phyloP scores from a whole-genome alignment of 2,113 vertebrate species.

The Eira barbara region DNA sequence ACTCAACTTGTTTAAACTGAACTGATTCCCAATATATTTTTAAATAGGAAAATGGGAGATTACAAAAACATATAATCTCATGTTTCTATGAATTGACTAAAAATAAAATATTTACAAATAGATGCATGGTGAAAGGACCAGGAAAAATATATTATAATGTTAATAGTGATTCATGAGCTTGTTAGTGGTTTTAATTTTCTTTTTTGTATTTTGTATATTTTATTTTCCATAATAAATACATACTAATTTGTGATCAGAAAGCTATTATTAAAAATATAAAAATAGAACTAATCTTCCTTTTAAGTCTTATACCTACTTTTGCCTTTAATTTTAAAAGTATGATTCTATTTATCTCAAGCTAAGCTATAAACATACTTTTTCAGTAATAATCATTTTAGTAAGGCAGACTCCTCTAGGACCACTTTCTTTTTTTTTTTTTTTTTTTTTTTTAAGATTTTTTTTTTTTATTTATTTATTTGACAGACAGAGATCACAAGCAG shows the following conservation, averaged over 20 bases:
- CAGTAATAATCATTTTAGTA: neutral
- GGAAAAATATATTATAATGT: conserved; percentile 26
- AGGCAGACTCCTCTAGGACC: neutral
- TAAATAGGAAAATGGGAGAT: neutral
- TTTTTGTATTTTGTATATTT: neutral
- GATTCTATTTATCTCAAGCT: neutral
- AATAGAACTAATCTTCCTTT: neutral
- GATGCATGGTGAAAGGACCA: neutral
- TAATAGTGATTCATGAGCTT: neutral
- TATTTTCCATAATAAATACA: neutral
- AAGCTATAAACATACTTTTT: neutral
- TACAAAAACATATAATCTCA: neutral
- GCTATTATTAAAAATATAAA: conserved; percentile 1
- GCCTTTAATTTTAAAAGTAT: conserved; percentile 25
- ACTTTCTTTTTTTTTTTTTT: no score
- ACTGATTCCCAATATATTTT: neutral
- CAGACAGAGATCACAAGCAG: no score
- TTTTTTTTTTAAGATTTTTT: no score
- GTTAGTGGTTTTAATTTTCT: neutral
- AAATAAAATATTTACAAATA: conserved; percentile 38
- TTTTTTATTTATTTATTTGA: no score
- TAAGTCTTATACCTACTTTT: neutral
- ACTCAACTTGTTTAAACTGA: conserved; percentile 15
- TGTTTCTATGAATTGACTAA: neutral
- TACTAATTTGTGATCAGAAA: conserved; percentile 9